Evolutionary conservation across 2,888 invertebrate species (phyloP).

Genomic region (Dioctria rufipes): DNA sequence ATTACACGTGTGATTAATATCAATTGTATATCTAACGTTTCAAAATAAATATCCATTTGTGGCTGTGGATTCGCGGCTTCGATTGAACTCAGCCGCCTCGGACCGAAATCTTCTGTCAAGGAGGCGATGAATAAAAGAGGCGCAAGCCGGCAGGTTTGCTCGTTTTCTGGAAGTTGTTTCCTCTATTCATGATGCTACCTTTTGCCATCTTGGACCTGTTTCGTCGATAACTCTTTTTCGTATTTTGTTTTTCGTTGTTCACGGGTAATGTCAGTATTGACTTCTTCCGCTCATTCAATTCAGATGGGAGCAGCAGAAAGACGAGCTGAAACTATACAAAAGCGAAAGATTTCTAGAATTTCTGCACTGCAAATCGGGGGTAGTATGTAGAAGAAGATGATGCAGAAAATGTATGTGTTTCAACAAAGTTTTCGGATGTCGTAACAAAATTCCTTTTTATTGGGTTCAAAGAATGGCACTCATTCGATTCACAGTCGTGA

Average conservation of each 20-base stretch:
- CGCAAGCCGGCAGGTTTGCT: conserved; percentile 5
- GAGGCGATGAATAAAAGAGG: conserved; percentile 46
- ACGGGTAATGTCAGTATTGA: conserved; percentile 10
- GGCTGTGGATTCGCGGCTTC: conserved; percentile 43
- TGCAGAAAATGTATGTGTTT: no score
- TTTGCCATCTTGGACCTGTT: conserved; percentile 4
- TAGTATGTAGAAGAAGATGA: no score
- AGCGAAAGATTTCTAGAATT: no score
- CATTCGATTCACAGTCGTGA: no score
- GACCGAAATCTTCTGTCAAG: conserved; percentile 30
- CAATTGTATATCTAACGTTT: conserved; percentile 62
- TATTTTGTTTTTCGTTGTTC: conserved; percentile 12
- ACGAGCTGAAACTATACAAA: no score
- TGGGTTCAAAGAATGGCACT: no score
- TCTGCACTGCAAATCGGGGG: no score
- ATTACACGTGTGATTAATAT: conserved; percentile 63
- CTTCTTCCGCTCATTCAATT: conserved; percentile 42
- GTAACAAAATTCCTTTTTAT: no score
- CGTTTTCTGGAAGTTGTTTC: conserved; percentile 26
- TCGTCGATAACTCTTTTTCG: conserved; percentile 2
- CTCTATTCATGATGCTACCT: conserved; percentile 36
- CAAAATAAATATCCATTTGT: conserved; percentile 61
- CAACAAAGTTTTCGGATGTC: no score
- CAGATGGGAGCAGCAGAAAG: neutral
- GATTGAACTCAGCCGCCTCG: conserved; percentile 55